Percentiles rank a stretch among this genome's conserved stretches.
Conservation (phyloP, 2,797 vertebrate genomes). For the Argentina silus region DNA sequence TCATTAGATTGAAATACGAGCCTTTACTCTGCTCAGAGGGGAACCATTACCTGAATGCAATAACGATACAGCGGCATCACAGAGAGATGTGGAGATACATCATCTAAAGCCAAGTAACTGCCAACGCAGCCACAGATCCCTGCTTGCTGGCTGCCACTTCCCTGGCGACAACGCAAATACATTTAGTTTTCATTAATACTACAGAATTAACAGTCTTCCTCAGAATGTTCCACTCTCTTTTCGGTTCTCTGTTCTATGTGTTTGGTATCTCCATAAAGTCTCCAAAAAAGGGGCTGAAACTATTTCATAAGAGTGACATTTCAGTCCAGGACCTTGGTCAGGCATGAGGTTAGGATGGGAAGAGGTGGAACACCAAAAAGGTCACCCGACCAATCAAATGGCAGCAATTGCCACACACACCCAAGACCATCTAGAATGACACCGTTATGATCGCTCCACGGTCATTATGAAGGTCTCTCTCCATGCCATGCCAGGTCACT, state of each 20-base stretch:
- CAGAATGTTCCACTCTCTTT: accelerated
- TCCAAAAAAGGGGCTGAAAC: too few species aligned
- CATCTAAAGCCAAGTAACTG: constrained; percentile 14
- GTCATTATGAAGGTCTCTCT: not conserved
- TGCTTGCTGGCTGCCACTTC: constrained; percentile 24
- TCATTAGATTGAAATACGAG: constrained; percentile 27
- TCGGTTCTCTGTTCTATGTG: not conserved
- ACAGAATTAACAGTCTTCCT: not conserved
- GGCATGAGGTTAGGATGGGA: too few species aligned
- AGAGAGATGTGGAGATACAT: constrained; percentile 17
- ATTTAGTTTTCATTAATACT: constrained; percentile 1
- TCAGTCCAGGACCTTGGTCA: too few species aligned
- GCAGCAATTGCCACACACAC: too few species aligned
- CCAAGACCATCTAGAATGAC: too few species aligned
- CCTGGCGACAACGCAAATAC: constrained; percentile 15
- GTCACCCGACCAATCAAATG: too few species aligned
- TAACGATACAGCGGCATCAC: constrained; percentile 18
- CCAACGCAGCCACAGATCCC: constrained; percentile 37
- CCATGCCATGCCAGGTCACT: constrained; percentile 1
- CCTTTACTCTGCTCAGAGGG: constrained; percentile 29
- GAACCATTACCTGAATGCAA: constrained; percentile 20
- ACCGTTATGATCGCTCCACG: too few species aligned
- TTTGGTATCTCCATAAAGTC: too few species aligned
- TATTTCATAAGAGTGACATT: too few species aligned
- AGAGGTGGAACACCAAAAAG: too few species aligned